These are phyloP conservation scores for Ceratosolen solmsi DNA, from an alignment of 1,140 invertebrate species.

Conservation along the genomic window DNA sequence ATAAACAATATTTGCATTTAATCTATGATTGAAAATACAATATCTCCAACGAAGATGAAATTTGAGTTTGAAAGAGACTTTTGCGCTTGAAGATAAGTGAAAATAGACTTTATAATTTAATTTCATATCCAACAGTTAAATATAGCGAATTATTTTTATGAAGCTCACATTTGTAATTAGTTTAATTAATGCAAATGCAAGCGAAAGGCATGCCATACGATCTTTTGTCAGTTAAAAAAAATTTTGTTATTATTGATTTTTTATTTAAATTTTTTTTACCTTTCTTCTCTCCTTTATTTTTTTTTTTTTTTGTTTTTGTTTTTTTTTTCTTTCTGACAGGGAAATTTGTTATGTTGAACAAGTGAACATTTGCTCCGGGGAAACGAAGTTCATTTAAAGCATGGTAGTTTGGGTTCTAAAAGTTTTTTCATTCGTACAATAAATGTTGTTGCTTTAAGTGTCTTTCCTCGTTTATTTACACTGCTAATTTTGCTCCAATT, in stretches of 20 bases:
- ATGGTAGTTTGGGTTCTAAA: constrained; percentile 5
- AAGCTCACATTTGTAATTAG: constrained; percentile 9
- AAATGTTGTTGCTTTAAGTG: constrained; percentile 6
- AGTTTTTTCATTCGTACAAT: constrained; percentile 29
- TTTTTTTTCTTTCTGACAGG: constrained; percentile 19
- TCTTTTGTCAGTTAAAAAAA: no score
- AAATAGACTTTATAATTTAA: background rate
- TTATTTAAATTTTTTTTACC: no score
- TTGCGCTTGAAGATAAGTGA: background rate
- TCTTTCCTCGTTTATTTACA: background rate
- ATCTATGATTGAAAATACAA: constrained; percentile 13
- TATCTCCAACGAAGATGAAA: background rate
- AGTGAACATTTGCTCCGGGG: background rate
- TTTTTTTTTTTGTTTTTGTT: constrained; percentile 10
- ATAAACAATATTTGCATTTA: background rate
- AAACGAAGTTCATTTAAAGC: constrained; percentile 20
- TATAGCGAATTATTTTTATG: constrained; percentile 13
- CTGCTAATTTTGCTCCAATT: constrained; percentile 8
- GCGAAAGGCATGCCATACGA: background rate
- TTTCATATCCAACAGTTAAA: background rate
- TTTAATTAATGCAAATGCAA: constrained; percentile 23
- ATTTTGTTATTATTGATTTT: no score
- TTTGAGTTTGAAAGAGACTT: background rate
- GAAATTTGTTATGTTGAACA: constrained; percentile 6
- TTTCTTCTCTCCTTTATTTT: background rate